Conservation (phyloP, 2,113 vertebrate genomes). For the Porphyrio hochstetteri region DNA sequence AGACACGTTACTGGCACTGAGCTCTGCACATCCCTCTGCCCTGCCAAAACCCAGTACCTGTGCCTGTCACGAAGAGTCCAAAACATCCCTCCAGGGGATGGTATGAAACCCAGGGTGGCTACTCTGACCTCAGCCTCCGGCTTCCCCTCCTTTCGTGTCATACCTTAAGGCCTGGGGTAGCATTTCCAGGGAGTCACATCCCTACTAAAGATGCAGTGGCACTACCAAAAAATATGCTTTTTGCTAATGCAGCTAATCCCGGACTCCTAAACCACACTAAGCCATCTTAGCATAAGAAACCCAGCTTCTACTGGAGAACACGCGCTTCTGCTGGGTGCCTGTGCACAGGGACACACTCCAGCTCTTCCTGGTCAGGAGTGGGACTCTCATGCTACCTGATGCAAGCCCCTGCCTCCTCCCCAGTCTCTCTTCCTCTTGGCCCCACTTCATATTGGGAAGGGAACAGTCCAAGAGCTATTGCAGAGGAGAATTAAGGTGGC, state of each 20-base stretch:
- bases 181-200: background rate
- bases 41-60: background rate
- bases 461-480: background rate
- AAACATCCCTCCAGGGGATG: background rate
- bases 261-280: conserved; percentile 32
- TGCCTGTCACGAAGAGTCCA: background rate
- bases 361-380: background rate
- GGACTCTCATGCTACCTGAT: background rate
- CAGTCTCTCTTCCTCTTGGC: background rate
- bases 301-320: conserved; percentile 32
- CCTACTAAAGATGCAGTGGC: background rate
- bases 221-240: background rate
- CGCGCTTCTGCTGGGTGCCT: background rate
- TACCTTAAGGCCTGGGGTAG: background rate
- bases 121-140: background rate
- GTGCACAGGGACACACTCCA: background rate
- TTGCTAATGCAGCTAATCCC: conserved; percentile 44
- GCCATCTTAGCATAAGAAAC: conserved; percentile 29
- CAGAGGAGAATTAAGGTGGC: background rate
- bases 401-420: background rate
- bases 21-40: background rate
- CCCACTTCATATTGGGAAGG: background rate
- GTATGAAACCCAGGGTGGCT: background rate
- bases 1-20: background rate
- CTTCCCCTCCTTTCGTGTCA: background rate